A percentile compares a stretch with the other conserved stretches of the same genome.
phyloP scores from a whole-genome alignment of 2,797 vertebrate species.

The Denticeps clupeoides region DNA sequence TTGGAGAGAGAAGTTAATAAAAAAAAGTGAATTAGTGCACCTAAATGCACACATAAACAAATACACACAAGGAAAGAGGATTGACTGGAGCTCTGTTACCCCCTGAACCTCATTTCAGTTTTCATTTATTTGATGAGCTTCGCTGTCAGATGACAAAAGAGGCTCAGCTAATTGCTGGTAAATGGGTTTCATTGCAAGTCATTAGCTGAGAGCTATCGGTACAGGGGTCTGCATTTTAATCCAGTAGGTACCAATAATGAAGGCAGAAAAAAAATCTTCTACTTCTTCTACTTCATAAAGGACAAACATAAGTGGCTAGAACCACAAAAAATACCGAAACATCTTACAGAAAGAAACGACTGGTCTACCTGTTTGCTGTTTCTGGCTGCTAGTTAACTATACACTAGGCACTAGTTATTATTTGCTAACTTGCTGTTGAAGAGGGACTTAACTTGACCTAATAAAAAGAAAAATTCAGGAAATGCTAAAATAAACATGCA shows the following conservation, averaged over 20 bases:
- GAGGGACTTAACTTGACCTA: too few relatives aligned
- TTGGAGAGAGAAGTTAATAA: constrained; percentile 11
- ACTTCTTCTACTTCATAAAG: too few relatives aligned
- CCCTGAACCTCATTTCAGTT: not conserved
- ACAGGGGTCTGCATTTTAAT: not conserved
- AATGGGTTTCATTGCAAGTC: constrained; percentile 1
- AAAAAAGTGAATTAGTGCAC: not conserved
- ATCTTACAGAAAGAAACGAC: too few relatives aligned
- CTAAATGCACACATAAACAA: constrained; percentile 9
- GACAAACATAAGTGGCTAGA: too few relatives aligned
- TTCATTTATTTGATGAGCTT: constrained; percentile 1
- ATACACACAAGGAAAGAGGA: not conserved
- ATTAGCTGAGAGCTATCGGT: not conserved
- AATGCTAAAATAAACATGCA: too few relatives aligned
- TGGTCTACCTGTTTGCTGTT: too few relatives aligned
- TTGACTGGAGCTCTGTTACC: not conserved
- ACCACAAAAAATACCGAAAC: too few relatives aligned
- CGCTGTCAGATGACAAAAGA: not conserved
- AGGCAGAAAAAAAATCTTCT: too few relatives aligned
- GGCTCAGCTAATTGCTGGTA: not conserved
- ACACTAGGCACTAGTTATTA: too few relatives aligned
- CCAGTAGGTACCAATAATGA: not conserved
- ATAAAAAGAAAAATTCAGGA: too few relatives aligned
- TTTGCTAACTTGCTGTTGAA: too few relatives aligned
- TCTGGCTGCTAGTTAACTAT: too few relatives aligned